Conservation (phyloP, 2,888 invertebrate species). For the Lutraria lutraria region DNA sequence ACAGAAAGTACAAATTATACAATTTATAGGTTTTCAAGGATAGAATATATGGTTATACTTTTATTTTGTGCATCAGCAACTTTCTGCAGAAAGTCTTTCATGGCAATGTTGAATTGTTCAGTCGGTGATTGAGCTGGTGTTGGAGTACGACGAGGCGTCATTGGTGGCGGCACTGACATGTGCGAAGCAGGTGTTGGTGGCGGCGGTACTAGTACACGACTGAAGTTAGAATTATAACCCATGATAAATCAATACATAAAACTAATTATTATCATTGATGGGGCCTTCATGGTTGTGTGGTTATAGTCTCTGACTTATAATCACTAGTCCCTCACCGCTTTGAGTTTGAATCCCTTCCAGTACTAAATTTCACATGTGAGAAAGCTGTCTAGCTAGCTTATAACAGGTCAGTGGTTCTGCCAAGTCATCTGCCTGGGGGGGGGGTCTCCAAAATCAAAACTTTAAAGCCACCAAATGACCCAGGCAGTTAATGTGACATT, state of each 20-base stretch:
- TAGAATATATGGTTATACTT: slow-evolving; percentile 64
- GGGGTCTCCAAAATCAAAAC: no score
- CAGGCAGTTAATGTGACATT: no score
- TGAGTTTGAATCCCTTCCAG: no score
- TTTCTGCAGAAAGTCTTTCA: slow-evolving; percentile 77
- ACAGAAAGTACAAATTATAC: no score
- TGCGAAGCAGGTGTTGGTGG: slow-evolving; percentile 78
- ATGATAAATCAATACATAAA: neutral
- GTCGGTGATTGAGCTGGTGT: slow-evolving; percentile 74
- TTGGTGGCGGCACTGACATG: slow-evolving; percentile 30
- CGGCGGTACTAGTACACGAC: slow-evolving; percentile 80
- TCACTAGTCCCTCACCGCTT: no score
- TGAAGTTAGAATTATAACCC: slow-evolving; percentile 40
- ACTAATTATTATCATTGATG: neutral
- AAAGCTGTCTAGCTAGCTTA: no score
- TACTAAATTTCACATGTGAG: no score
- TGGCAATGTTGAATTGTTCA: slow-evolving; percentile 75
- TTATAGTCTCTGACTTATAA: no score
- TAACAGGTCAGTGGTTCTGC: no score
- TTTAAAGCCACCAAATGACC: no score
- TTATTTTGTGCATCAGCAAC: slow-evolving; percentile 76
- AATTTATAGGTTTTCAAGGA: no score
- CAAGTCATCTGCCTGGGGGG: no score
- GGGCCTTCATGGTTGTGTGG: neutral
- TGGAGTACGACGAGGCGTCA: slow-evolving; percentile 67